phyloP scores from a whole-genome alignment of 2,797 vertebrate species.

The Scomberomorus guttatus region DNA sequence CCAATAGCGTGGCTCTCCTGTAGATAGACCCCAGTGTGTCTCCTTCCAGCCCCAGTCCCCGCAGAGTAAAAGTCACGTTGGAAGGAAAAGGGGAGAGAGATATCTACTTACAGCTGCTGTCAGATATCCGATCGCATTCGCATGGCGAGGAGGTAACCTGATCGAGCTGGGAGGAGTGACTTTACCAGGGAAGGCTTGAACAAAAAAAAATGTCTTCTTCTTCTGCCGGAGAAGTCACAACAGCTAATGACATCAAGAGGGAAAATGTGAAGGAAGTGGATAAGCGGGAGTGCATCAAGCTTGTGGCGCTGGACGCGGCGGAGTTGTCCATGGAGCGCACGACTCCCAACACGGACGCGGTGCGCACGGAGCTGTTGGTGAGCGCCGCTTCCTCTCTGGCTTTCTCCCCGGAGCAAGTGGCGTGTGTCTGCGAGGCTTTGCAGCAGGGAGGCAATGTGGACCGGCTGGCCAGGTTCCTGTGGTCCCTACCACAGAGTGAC shows the following conservation, averaged over 20 bases:
- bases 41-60: constrained; percentile 90
- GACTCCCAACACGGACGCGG: constrained; percentile 86
- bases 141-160: constrained; percentile 98
- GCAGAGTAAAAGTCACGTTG: constrained; percentile 95
- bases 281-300: constrained; percentile 90
- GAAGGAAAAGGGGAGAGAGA: constrained; percentile 88
- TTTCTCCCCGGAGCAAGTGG: constrained; percentile 98
- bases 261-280: constrained; percentile 93
- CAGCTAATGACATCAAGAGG: constrained; percentile 94
- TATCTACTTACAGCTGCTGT: constrained; percentile 93
- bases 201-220: constrained; percentile 95
- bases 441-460: constrained; percentile 99
- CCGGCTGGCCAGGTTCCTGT: constrained; percentile 96
- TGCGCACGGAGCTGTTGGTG: constrained; percentile 92
- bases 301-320: constrained; percentile 89
- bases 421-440: constrained; percentile 98
- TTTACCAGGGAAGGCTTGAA: constrained; percentile 87
- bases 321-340: constrained; percentile 92
- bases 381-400: constrained; percentile 92
- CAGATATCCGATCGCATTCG: constrained; percentile 94
- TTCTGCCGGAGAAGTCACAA: constrained; percentile 90
- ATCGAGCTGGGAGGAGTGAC: constrained; percentile 93
- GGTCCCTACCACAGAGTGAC: constrained; percentile 97
- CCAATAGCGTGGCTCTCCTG: constrained; percentile 89
- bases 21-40: constrained; percentile 85